These are phyloP conservation scores for Vespertilio murinus DNA, from an alignment of 2,797 vertebrate genomes.

Conservation along the genomic window DNA sequence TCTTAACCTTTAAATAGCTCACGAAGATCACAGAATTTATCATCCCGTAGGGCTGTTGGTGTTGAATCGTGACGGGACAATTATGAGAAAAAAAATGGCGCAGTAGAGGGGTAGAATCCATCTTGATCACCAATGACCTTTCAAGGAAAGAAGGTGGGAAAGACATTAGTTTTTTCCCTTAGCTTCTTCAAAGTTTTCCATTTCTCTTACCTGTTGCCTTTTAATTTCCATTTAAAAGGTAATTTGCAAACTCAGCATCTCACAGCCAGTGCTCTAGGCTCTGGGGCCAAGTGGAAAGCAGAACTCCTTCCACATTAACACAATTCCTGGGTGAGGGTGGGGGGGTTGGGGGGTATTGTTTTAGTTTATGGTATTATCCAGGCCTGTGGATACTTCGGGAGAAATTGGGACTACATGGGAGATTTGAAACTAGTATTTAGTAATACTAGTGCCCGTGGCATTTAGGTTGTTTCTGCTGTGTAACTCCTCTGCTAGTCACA, in stretches of 20 bases:
- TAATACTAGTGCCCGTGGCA: not conserved
- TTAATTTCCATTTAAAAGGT: conserved; percentile 48
- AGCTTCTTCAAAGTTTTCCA: not conserved
- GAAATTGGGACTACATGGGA: not conserved
- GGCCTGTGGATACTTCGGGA: not conserved
- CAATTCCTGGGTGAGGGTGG: not conserved
- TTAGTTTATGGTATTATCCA: not conserved
- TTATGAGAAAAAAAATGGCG: not conserved
- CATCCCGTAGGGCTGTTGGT: not conserved
- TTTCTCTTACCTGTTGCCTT: conserved; percentile 45
- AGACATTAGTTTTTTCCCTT: not conserved
- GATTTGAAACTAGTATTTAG: not conserved
- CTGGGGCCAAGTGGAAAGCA: not conserved
- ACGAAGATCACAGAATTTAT: not conserved
- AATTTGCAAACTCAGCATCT: conserved; percentile 8
- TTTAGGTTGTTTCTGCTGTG: not conserved
- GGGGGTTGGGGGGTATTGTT: not conserved
- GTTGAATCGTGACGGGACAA: not conserved
- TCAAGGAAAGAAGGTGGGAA: conserved; percentile 11
- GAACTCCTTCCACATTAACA: not conserved
- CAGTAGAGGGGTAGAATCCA: not conserved
- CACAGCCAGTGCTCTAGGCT: not conserved
- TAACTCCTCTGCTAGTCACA: not conserved
- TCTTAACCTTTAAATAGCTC: conserved; percentile 14
- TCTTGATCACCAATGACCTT: not conserved